A percentile compares a stretch with the other conserved stretches of the same genome.
These are phyloP conservation scores for Buceros bicornis DNA, from an alignment of 2,797 vertebrate species.

Conservation along the genomic window DNA sequence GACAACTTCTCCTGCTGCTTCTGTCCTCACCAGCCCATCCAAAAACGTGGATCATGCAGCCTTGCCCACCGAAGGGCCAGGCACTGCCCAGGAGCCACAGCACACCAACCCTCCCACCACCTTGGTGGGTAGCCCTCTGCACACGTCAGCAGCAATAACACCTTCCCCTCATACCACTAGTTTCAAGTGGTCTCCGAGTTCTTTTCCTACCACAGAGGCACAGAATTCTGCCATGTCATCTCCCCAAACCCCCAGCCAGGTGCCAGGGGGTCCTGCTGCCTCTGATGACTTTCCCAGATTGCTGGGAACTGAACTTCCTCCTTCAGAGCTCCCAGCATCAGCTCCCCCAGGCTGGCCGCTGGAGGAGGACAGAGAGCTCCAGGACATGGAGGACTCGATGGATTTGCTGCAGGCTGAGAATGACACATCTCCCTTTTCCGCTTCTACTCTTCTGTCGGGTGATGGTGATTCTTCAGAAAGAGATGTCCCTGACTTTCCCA, in stretches of 20 bases:
- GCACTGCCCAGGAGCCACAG: not conserved
- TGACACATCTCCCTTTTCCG: conserved; percentile 87
- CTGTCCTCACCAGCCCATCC: conserved; percentile 38
- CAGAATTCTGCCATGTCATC: conserved; percentile 66
- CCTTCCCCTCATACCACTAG: conserved; percentile 33
- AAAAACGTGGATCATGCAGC: not conserved
- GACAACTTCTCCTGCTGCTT: conserved; percentile 36
- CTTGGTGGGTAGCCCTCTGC: conserved; percentile 28
- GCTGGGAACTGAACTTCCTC: conserved; percentile 42
- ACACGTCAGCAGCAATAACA: conserved; percentile 46
- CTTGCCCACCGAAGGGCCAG: conserved; percentile 43
- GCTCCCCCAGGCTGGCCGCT: conserved; percentile 64
- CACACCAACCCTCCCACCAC: conserved; percentile 53
- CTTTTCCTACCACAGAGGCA: conserved; percentile 29
- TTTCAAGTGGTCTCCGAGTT: conserved; percentile 44
- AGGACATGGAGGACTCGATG: conserved; percentile 79
- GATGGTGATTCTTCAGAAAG: conserved; percentile 90
- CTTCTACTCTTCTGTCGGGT: conserved; percentile 91
- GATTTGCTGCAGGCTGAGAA: conserved; percentile 84
- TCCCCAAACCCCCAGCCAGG: conserved; percentile 51
- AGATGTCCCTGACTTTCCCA: conserved; percentile 83
- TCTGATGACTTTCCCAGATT: conserved; percentile 69
- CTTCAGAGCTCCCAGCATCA: conserved; percentile 64
- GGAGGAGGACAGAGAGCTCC: conserved; percentile 70
- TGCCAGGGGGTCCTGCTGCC: conserved; percentile 62